Base-by-base conservation (phyloP, 2,797 vertebrate species). In the Cyclura pinguis region DNA sequence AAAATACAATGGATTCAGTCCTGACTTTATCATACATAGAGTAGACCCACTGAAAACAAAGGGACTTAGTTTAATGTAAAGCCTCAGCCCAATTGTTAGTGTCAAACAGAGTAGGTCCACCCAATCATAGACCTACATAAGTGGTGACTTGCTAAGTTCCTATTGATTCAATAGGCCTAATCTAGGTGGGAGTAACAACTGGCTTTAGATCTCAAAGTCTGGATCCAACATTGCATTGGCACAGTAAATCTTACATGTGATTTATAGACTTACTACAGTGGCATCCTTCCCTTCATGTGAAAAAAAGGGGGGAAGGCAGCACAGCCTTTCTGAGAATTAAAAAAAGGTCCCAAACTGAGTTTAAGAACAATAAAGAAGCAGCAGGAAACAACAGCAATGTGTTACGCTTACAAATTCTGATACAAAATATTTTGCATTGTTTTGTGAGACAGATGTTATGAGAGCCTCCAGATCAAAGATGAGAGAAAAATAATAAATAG, bases 401-500 rank as follows among this genome's bases (percentile, higher is more conserved):
- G 95, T 95, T 96, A 96, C 95, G 93, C 95, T 93, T 92, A 96
- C 94, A 90, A 91, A 94, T 95, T 95, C 95, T 91, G 93, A 95
- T 88, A 95, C 92, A 95, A 95, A 93, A 93, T 92, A 93, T 94
- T 96, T 96, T 96, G 95, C 94, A 93, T 95, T 95, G 90, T 92
- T 96, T 92, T 95, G 92, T 95, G 95, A 96, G 95, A 96, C 89
- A 94, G 95, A 96, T 96, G 95, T 94, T 93, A 94, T 94, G 96
- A 97, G 96, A 95, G 95, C 96, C 96, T 97, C 97, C 96, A 95
- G 96, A 94, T 96, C 93, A 96, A 94, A 93, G 92, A 94, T 81
- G 55, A 95, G 91, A 93, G 81, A 93, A 95, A 47, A 74, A 89
- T 89, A 97, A 98, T 98, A 98, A 97, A 98, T 98, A 98, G 94